Conservation (phyloP, 2,888 invertebrate species). For the Sphaeridia pumilis region DNA sequence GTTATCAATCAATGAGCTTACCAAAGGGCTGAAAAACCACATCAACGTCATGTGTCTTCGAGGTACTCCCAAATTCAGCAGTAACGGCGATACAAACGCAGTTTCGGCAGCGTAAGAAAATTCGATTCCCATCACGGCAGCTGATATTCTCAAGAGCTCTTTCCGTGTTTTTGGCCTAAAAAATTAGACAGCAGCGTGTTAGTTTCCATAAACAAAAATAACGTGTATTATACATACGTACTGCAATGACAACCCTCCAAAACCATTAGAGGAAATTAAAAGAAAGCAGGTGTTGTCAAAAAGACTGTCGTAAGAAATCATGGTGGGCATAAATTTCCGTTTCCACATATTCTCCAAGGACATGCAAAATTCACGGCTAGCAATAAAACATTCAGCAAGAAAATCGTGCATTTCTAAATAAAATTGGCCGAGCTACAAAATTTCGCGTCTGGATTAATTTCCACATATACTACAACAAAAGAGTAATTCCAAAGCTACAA, state of each 20-base stretch:
- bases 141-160: constrained; percentile 75
- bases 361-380: too few relatives aligned
- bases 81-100: constrained; percentile 88
- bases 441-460: too few relatives aligned
- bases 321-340: too few relatives aligned
- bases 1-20: constrained; percentile 6
- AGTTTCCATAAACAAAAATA: constrained; percentile 3
- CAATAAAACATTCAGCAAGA: too few relatives aligned
- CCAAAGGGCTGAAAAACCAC: constrained; percentile 86
- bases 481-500: too few relatives aligned
- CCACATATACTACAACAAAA: too few relatives aligned
- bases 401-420: too few relatives aligned
- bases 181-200: constrained; percentile 1
- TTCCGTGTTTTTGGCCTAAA: constrained; percentile 61
- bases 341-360: too few relatives aligned
- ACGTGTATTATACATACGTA: neutral
- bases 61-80: constrained; percentile 82
- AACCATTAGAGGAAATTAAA: neutral
- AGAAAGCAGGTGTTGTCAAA: neutral
- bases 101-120: constrained; percentile 97
- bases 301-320: too few relatives aligned
- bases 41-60: constrained; percentile 90
- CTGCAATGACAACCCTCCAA: neutral
- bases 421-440: too few relatives aligned
- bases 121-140: constrained; percentile 90